Evolutionary conservation across 2,888 invertebrate species (phyloP).

Genomic region (Thymelicus sylvestris): DNA sequence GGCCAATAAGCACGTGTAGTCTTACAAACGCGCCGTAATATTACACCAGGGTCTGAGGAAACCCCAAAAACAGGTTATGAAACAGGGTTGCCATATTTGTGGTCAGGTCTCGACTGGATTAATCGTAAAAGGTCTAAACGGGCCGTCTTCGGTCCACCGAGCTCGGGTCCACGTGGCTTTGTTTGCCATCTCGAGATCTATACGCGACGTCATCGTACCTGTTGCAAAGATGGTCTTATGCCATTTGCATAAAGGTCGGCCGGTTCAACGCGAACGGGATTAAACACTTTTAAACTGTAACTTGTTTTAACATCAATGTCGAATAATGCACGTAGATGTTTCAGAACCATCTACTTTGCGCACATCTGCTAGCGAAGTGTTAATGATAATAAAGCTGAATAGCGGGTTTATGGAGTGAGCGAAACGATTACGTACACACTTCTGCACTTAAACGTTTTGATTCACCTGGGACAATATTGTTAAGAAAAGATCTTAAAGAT

Average conservation of each 20-base stretch:
- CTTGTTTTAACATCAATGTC: constrained; percentile 37
- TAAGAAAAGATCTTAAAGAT: too few species aligned
- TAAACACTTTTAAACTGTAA: constrained; percentile 35
- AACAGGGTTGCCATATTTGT: constrained; percentile 82
- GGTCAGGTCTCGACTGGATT: constrained; percentile 77
- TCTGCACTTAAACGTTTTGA: too few species aligned
- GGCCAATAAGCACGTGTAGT: constrained; percentile 48
- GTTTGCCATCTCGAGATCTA: constrained; percentile 61
- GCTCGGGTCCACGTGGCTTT: constrained; percentile 52
- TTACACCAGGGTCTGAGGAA: constrained; percentile 74
- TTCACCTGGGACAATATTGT: too few species aligned
- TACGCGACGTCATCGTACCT: constrained; percentile 67
- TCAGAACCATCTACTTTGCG: constrained; percentile 15
- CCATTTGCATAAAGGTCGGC: constrained; percentile 63
- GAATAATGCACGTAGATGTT: constrained; percentile 25
- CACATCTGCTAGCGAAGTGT: constrained; percentile 25
- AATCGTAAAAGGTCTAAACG: constrained; percentile 83
- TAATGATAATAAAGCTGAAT: constrained; percentile 4
- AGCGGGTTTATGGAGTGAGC: neutral
- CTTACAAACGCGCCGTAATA: constrained; percentile 60
- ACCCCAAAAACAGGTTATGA: constrained; percentile 84
- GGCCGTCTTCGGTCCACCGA: constrained; percentile 52
- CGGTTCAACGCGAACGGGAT: constrained; percentile 57
- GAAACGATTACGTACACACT: too few species aligned
- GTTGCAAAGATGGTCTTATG: constrained; percentile 66